Evolutionary conservation across 2,888 invertebrate genomes (phyloP).

Genomic region (Hanleya hanleyi): DNA sequence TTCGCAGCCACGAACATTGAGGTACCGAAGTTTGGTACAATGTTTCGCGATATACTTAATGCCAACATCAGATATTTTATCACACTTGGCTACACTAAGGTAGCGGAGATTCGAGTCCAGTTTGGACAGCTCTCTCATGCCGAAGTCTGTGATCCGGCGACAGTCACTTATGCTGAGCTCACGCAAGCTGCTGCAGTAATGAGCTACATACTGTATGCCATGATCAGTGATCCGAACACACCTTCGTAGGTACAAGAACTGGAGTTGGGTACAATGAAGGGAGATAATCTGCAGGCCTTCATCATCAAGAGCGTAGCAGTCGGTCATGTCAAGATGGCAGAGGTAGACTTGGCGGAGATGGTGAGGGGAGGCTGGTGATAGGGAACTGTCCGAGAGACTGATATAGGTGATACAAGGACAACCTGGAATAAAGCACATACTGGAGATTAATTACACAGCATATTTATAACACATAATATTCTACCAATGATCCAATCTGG

Average conservation of each 20-base stretch:
- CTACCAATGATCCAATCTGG: too few species aligned
- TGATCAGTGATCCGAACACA: conserved; percentile 93
- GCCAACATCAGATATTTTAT: conserved; percentile 88
- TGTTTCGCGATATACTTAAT: conserved; percentile 88
- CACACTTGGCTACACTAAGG: conserved; percentile 94
- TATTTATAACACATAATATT: background rate
- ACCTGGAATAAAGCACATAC: conserved; percentile 73
- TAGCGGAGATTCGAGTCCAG: conserved; percentile 92
- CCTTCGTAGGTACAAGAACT: conserved; percentile 89
- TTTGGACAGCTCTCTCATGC: conserved; percentile 89
- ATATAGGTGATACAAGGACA: conserved; percentile 88
- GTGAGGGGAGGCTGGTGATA: conserved; percentile 63
- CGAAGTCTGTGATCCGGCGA: conserved; percentile 88
- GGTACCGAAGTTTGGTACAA: conserved; percentile 88
- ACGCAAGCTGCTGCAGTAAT: conserved; percentile 87
- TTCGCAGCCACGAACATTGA: conserved; percentile 94
- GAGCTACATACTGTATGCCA: conserved; percentile 92
- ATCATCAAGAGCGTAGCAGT: conserved; percentile 89
- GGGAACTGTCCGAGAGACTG: conserved; percentile 68
- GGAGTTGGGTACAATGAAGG: conserved; percentile 89
- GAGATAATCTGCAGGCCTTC: conserved; percentile 88
- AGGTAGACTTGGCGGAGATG: conserved; percentile 78
- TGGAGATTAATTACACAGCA: background rate
- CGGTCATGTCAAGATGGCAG: conserved; percentile 92
- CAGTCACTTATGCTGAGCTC: conserved; percentile 92